phyloP scores from a whole-genome alignment of 92 coral and sea anemone species.

The Bergia puertoricense region DNA sequence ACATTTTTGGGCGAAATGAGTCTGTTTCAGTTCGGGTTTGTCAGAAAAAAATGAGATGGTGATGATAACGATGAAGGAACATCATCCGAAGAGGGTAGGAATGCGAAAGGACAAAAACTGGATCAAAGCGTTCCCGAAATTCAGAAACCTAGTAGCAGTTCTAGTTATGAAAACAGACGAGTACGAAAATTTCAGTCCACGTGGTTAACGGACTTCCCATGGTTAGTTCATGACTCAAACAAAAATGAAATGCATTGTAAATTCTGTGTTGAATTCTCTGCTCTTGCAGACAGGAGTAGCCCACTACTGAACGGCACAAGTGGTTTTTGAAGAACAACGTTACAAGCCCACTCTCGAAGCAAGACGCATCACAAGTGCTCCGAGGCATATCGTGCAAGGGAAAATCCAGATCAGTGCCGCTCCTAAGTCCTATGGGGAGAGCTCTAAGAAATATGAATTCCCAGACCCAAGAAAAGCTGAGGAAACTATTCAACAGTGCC shows the following conservation, averaged over 20 bases:
- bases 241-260: constrained; percentile 45
- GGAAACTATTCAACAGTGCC: constrained; percentile 52
- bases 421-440: no score
- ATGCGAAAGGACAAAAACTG: constrained; percentile 41
- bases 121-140: constrained; percentile 41
- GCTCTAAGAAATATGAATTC: constrained; percentile 43
- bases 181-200: constrained; percentile 54
- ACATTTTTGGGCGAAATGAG: constrained; percentile 25
- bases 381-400: constrained; percentile 43
- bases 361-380: constrained; percentile 44
- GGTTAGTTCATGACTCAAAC: constrained; percentile 43
- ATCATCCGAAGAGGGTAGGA: constrained; percentile 39
- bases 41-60: constrained; percentile 37
- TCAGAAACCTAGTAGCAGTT: constrained; percentile 39
- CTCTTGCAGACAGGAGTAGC: constrained; percentile 47
- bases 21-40: constrained; percentile 30
- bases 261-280: constrained; percentile 44
- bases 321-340: constrained; percentile 37
- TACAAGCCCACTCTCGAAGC: constrained; percentile 44
- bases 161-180: constrained; percentile 35
- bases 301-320: constrained; percentile 38
- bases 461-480: constrained; percentile 40
- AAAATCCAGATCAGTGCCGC: neutral
- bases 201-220: constrained; percentile 46
- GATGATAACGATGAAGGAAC: constrained; percentile 26